Evolutionary conservation across 2,888 invertebrate species (phyloP), one percentile per base, ranked within the genome.

Genomic region (Folsomia manolachei): DNA sequence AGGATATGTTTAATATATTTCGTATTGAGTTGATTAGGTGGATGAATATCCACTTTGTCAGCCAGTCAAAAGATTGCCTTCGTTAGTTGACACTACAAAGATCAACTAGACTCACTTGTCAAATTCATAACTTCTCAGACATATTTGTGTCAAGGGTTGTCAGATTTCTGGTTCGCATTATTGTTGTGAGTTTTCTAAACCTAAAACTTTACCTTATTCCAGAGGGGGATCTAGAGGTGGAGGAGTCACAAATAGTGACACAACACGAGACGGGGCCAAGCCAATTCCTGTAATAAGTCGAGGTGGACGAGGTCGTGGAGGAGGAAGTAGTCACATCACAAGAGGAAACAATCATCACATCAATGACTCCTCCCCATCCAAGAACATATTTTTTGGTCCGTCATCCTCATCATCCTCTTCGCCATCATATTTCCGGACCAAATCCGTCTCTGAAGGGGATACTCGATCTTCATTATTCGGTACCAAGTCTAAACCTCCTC

Each of bases 381-480:
- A 7, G n/a, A 60, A 60, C 23, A 60, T n/a, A 4, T n/a, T 60
- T 4, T n/a, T 11, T 7, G 23, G 19, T n/a, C 23, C 60, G 7
- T 60, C 60, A 7, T 60, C 60, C 60, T 60, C 60, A 4, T 60
- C 60, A 21, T n/a, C 60, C 4, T 11, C 23, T 63, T 14, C 51
- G 51, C 9, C 52, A 11, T 52, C 53, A 11, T 19, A 21, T 23
- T 24, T 62, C 24, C 4, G 24, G 25, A 24, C 24, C 7, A 24
- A 24, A 25, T 19, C 26, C 26, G 62, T 39, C 14, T 39, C 39
- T 39, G 39, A 39, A 39, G 39, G 56, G 56, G 56, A 66, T 14
- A 61, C 51, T 14, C 62, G 56, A 23, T 62, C 62, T 39, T n/a
- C n/a, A n/a, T n/a, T n/a, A n/a, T n/a, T n/a, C n/a, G 70, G 25